These are phyloP conservation scores for Caenorhabditis sinica DNA, from an alignment of 2,888 invertebrate genomes.

Conservation along the genomic window DNA sequence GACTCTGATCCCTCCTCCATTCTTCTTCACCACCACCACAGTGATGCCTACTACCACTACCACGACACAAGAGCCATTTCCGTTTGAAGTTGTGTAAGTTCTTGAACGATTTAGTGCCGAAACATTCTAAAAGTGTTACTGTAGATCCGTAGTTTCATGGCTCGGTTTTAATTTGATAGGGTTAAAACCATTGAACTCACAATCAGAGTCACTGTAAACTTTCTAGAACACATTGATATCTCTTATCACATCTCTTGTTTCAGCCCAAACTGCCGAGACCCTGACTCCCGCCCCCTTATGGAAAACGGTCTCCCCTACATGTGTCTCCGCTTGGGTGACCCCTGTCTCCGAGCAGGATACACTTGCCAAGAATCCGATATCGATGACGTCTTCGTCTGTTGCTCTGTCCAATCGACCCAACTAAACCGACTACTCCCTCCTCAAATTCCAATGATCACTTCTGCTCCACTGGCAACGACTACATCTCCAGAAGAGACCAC, in stretches of 20 bases:
- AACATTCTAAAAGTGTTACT: background rate
- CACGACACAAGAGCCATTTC: slow-evolving; percentile 37
- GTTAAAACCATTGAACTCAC: too few species aligned
- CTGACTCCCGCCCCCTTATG: slow-evolving; percentile 54
- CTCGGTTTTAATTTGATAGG: too few species aligned
- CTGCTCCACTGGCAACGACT: slow-evolving; percentile 6
- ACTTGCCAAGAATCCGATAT: slow-evolving; percentile 68
- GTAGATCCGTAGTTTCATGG: too few species aligned
- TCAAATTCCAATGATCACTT: slow-evolving; percentile 37
- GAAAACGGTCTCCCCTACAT: slow-evolving; percentile 58
- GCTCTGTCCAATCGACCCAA: slow-evolving; percentile 12
- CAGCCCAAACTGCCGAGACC: slow-evolving; percentile 63
- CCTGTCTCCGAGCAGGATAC: slow-evolving; percentile 68
- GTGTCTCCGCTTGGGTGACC: slow-evolving; percentile 68
- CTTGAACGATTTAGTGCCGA: background rate
- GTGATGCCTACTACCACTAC: slow-evolving; percentile 17
- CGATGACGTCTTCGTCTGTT: slow-evolving; percentile 62
- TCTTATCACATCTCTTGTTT: background rate
- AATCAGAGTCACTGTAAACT: too few species aligned
- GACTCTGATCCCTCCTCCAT: slow-evolving; percentile 27
- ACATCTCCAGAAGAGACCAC: background rate
- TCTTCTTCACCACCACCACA: slow-evolving; percentile 33
- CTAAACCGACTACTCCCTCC: slow-evolving; percentile 30
- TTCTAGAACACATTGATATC: too few species aligned
- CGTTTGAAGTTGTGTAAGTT: slow-evolving; percentile 46